phyloP scores from a whole-genome alignment of 2,888 invertebrate genomes.

The Parochlus steinenii region DNA sequence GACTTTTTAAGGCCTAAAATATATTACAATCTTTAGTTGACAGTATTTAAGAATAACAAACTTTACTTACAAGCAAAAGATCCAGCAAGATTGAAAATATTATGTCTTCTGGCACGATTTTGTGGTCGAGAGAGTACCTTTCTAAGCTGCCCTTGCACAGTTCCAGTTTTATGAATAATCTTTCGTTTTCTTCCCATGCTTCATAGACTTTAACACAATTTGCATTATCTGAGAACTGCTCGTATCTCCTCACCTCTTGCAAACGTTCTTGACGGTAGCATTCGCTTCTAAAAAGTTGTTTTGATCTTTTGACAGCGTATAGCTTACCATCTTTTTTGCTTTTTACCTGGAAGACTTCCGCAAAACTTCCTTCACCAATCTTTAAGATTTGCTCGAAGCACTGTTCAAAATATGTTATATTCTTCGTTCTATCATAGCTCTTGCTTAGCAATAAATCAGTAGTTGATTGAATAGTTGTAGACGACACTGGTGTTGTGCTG shows the following conservation, averaged over 20 bases:
- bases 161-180: slow-evolving; percentile 54
- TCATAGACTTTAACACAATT: slow-evolving; percentile 48
- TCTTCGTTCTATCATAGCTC: slow-evolving; percentile 25
- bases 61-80: slow-evolving; percentile 28
- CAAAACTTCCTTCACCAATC: slow-evolving; percentile 60
- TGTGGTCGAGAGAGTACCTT: slow-evolving; percentile 35
- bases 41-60: slow-evolving; percentile 4
- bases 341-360: slow-evolving; percentile 50
- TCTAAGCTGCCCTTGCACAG: slow-evolving; percentile 45
- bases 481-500: slow-evolving; percentile 2
- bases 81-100: slow-evolving; percentile 53
- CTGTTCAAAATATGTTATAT: slow-evolving; percentile 44
- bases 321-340: slow-evolving; percentile 44
- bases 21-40: slow-evolving; percentile 11
- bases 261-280: slow-evolving; percentile 39
- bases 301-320: slow-evolving; percentile 56
- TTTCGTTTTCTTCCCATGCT: slow-evolving; percentile 57
- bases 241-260: slow-evolving; percentile 50
- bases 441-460: slow-evolving; percentile 20
- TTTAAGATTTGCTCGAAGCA: slow-evolving; percentile 42
- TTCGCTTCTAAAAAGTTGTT: slow-evolving; percentile 40
- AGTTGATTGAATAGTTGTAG: not conserved
- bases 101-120: slow-evolving; percentile 39
- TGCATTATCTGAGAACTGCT: slow-evolving; percentile 44
- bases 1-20: slow-evolving; percentile 41